These are phyloP conservation scores for Merops nubicus DNA, from an alignment of 2,113 vertebrate genomes.

Conservation along the genomic window DNA sequence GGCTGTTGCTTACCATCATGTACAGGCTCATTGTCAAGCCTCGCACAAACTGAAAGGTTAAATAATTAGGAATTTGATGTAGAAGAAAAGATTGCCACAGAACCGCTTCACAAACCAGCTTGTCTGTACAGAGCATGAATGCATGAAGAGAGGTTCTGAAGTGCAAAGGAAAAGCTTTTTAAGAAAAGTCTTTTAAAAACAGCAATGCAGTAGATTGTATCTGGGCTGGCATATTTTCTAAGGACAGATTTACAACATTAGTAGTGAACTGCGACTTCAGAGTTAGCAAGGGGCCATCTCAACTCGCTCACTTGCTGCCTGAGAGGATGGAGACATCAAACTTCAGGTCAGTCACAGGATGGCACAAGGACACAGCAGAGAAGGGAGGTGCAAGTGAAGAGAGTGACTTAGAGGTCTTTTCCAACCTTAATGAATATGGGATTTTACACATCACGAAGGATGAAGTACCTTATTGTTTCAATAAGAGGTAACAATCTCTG, in stretches of 20 bases:
- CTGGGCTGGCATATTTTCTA: not conserved
- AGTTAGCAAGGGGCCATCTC: not conserved
- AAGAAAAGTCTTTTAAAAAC: not conserved
- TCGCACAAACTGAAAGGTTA: not conserved
- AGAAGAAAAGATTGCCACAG: not conserved
- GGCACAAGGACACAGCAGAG: not conserved
- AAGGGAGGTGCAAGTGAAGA: not conserved
- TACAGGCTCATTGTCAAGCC: not conserved
- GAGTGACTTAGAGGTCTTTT: too few relatives aligned
- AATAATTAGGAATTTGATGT: not conserved
- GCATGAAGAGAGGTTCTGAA: not conserved
- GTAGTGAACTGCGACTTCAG: fast-evolving
- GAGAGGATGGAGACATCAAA: not conserved
- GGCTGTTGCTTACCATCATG: not conserved
- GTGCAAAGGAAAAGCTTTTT: not conserved
- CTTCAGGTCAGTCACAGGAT: not conserved
- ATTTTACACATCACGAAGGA: not conserved
- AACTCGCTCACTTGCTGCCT: not conserved
- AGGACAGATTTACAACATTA: not conserved
- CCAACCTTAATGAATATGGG: too few relatives aligned
- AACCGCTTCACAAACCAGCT: not conserved
- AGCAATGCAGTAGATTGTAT: not conserved
- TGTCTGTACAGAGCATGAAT: fast-evolving
- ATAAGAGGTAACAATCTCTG: not conserved
- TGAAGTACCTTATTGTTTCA: not conserved